Conservation (phyloP, 2,113 vertebrate species). For the Scomber colias region DNA sequence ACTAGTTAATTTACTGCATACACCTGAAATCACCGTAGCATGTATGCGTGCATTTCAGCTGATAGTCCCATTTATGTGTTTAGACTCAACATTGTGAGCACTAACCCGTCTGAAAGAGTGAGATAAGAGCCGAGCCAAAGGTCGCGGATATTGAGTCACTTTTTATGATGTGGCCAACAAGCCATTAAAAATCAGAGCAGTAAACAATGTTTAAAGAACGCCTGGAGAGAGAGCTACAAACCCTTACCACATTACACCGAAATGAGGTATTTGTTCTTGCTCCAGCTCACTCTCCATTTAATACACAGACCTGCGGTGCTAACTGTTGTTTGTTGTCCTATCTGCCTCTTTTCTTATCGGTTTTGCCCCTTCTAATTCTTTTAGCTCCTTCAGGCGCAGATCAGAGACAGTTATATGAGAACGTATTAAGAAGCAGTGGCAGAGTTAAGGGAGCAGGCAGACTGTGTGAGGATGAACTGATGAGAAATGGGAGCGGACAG, state of each 20-base stretch:
- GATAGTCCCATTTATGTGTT: slow-evolving; percentile 66
- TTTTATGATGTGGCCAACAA: slow-evolving; percentile 78
- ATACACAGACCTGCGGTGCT: slow-evolving; percentile 55
- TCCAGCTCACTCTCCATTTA: slow-evolving; percentile 58
- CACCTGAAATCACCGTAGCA: slow-evolving; percentile 55
- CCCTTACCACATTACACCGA: slow-evolving; percentile 55
- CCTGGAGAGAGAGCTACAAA: slow-evolving; percentile 53
- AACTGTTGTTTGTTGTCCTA: slow-evolving; percentile 57
- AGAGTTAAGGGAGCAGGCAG: slow-evolving; percentile 42
- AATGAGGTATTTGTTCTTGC: slow-evolving; percentile 73
- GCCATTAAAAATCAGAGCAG: slow-evolving; percentile 75
- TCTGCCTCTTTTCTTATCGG: slow-evolving; percentile 61
- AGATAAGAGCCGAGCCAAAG: slow-evolving; percentile 73
- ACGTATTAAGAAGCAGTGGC: slow-evolving; percentile 58
- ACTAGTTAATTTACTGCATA: slow-evolving; percentile 53
- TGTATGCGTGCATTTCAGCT: slow-evolving; percentile 49
- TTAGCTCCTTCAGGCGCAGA: slow-evolving; percentile 46
- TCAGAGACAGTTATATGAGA: slow-evolving; percentile 66
- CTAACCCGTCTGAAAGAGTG: slow-evolving; percentile 52
- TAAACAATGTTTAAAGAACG: slow-evolving; percentile 74
- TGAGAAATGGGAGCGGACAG: slow-evolving; percentile 66
- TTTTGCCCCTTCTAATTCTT: slow-evolving; percentile 63
- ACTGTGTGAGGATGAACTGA: slow-evolving; percentile 42
- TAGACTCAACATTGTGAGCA: slow-evolving; percentile 30
- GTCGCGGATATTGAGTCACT: slow-evolving; percentile 62